Percentiles rank a stretch among this genome's conserved stretches.
These are phyloP conservation scores for Copsychus sechellarum DNA, from an alignment of 2,113 vertebrate genomes.

Conservation along the genomic window DNA sequence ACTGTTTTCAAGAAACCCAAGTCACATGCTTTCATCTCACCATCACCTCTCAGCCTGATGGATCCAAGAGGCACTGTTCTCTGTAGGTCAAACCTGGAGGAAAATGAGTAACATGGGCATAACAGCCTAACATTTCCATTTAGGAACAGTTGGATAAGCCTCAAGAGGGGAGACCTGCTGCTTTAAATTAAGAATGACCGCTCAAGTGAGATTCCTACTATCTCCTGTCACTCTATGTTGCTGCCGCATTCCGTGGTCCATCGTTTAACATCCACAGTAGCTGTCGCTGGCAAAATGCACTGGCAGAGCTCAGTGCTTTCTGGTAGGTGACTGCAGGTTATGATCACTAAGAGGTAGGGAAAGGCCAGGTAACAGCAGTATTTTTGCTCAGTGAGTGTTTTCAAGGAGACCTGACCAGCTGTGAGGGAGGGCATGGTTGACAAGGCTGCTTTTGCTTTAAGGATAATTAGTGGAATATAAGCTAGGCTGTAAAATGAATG, in stretches of 20 bases:
- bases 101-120: not conserved
- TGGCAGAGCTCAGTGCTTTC: not conserved
- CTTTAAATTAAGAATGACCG: not conserved
- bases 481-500: not conserved
- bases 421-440: not conserved
- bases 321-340: not conserved
- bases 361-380: not conserved
- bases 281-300: not conserved
- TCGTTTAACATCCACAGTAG: not conserved
- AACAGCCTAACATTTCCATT: not conserved
- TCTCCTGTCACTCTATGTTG: not conserved
- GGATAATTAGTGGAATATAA: not conserved
- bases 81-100: not conserved
- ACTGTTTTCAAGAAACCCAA: not conserved
- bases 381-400: not conserved
- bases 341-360: not conserved
- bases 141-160: not conserved
- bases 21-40: fast-evolving
- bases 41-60: not conserved
- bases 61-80: not conserved
- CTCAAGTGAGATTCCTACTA: not conserved
- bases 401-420: not conserved
- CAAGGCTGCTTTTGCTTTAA: not conserved
- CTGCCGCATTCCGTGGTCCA: fast-evolving
- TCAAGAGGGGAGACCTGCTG: not conserved